Base-by-base conservation (phyloP, 1,140 invertebrate species). In the Trachymyrmex septentrionalis region DNA sequence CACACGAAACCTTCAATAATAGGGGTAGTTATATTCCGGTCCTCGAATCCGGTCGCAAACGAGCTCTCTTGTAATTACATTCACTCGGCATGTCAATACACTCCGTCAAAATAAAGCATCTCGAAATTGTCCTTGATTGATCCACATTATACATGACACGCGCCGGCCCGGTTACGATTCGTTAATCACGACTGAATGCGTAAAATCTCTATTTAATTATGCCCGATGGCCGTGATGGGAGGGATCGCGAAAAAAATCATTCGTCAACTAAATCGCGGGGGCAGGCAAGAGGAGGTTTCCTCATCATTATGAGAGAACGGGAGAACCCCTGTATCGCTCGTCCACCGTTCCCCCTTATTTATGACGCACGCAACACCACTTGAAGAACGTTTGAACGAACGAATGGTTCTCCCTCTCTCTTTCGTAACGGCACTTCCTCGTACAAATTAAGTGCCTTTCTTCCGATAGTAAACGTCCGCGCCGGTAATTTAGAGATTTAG, bases 381-480 rank as follows among this genome's bases (percentile, higher is more conserved):
- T 90, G 59, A 48, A 57, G 50, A 90, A 78, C 82, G 89, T 82
- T 90, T 90, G 80, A 90, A 91, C 89, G 86, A 88, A 91, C 86
- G 73, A 90, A 91, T 78, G 90, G 89, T 80, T 90, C 84, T 86
- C 34, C 53, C 72, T 75, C 86, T 67, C 72, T 75, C 86, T 67
- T 59, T 88, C 64, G 67, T 81, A 91, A 90, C 89, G 80, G 61
- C 84, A 63, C 84, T 85, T 90, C 82, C 78, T 86, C 81, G 89
- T 91, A 88, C 90, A 91, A 91, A 91, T 91, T 91, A 91, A 91
- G 90, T 91, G 81, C 75, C 90, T 91, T 85, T 91, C 90, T 91
- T 91, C 71, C 89, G 87, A 91, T 88, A 91, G 82, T 91, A 91
- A 91, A 91, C 76, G 89, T 91, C 90, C 87, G 80, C 80, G 75